A percentile compares a stretch with the other conserved stretches of the same genome.
These are phyloP conservation scores for Metaphire vulgaris DNA, from an alignment of 1,140 invertebrate species.

Conservation along the genomic window DNA sequence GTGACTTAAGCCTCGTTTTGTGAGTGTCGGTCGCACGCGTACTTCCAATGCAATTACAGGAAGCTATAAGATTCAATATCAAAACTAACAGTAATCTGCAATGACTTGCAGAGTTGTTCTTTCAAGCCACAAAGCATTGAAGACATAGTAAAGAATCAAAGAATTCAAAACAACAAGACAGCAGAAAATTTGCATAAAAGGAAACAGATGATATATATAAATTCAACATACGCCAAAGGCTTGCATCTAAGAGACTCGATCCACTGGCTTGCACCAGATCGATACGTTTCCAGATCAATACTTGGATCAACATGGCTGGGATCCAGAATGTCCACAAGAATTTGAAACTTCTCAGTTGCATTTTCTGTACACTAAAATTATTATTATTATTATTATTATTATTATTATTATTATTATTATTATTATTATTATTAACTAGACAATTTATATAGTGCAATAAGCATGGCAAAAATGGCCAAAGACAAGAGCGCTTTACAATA, in stretches of 20 bases:
- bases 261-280: not conserved
- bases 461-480: too few species aligned
- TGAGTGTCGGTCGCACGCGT: too few species aligned
- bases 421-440: too few species aligned
- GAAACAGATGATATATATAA: not conserved
- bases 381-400: too few species aligned
- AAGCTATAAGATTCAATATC: not conserved
- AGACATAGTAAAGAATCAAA: not conserved
- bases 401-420: too few species aligned
- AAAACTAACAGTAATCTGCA: too few species aligned
- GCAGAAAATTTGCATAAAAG: not conserved
- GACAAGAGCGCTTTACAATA: too few species aligned
- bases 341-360: not conserved
- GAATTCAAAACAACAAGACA: not conserved
- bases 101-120: too few species aligned
- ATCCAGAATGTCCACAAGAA: not conserved
- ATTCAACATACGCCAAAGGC: not conserved
- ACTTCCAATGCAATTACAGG: not conserved
- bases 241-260: not conserved
- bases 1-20: too few species aligned
- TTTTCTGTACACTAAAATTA: not conserved
- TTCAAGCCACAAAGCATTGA: too few species aligned
- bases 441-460: not conserved
- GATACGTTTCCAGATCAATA: not conserved
- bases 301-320: not conserved